Evolutionary conservation across 2,113 vertebrate species (phyloP), one percentile per base, ranked within the genome.

Genomic region (Notarius lentiginosus): DNA sequence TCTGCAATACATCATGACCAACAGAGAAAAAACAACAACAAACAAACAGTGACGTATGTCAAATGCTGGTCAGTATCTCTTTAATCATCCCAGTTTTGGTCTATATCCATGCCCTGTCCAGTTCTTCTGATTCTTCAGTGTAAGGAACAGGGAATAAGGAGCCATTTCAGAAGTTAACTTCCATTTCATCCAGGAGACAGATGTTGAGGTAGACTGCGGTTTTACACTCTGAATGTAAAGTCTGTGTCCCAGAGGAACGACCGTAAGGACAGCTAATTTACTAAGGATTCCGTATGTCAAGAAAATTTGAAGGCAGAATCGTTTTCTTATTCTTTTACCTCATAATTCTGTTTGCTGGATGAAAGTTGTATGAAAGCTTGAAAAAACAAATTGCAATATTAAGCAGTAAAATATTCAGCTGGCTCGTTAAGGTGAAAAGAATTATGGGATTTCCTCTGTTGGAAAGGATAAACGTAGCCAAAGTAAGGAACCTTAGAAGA

Each of bases 1-100:
- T 99, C 98, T 99, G 93, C 51, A 30, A 87, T 7, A 79, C 4
- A 88, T 22, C 68, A 15, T 10, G 51, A 20, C 70, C 9, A 12
- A 80, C 56, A 83, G 11, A 87, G 11, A 68, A 61, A 47, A 41
- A 41, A 41, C 41, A 41, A 41, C 41, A 41, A 79, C n/a, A 22
- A 30, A 14, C n/a, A 55, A 24, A n/a, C 22, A n/a, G 24, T 34
- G n/a, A 20, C 10, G 27, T 22, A 17, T 30, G 8, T 27, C 8
- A 30, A 53, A 53, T 15, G 11, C 10, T 77, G 49, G 24, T 34
- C n/a, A 41, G 9, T 60, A 34, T 61, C 17, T 60, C 9, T 12
- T 34, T 61, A 0, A 22, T 18, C 27, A 24, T 58, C 34, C 14
- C 18, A 18, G 1, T 6, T 30, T 17, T 56, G 12, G 51, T 79